phyloP scores from a whole-genome alignment of 1,140 invertebrate genomes.

The Palaemon carinicauda region DNA sequence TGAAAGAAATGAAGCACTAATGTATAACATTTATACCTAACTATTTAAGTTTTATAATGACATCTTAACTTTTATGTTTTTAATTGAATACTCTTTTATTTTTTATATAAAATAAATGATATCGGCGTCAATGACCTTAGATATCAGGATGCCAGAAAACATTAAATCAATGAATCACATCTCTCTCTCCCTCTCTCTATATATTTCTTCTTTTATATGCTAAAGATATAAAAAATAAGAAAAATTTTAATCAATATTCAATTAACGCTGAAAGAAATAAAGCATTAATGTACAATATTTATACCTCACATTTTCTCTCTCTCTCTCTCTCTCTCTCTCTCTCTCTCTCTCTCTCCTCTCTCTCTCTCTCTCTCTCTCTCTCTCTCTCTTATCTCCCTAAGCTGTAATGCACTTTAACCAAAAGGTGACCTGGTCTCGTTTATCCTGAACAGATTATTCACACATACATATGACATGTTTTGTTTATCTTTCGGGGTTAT shows the following conservation, averaged over 20 bases:
- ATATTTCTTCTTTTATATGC: neutral
- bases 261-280: neutral
- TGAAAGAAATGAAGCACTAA: neutral
- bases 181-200: conserved; percentile 18
- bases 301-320: neutral
- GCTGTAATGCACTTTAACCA: neutral
- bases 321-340: conserved; percentile 17
- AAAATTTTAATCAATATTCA: neutral
- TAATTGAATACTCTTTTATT: too few relatives aligned
- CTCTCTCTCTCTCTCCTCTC: conserved; percentile 23
- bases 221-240: too few relatives aligned
- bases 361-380: conserved; percentile 14
- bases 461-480: too few relatives aligned
- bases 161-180: too few relatives aligned
- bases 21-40: neutral
- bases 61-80: too few relatives aligned
- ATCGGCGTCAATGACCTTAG: too few relatives aligned
- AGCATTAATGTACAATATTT: neutral
- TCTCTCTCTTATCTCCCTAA: neutral
- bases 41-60: too few relatives aligned
- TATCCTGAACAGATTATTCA: too few relatives aligned
- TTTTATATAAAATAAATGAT: too few relatives aligned
- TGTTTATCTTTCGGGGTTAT: too few relatives aligned
- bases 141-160: too few relatives aligned
- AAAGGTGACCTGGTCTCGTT: neutral